Base-by-base conservation (phyloP, 2,888 invertebrate species). In the Tenthredo notha region DNA sequence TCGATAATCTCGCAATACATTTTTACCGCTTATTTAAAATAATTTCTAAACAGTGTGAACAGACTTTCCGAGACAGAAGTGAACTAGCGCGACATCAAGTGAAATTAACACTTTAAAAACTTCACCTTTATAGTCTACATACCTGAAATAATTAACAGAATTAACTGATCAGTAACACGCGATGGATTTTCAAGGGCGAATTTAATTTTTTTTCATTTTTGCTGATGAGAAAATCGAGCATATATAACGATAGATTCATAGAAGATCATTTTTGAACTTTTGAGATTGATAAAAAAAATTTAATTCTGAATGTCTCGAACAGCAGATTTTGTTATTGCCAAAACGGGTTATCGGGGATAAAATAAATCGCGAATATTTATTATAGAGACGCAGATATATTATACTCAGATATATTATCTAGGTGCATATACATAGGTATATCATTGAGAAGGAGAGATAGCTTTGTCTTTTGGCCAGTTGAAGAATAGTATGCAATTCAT, bases 81-180 rank as follows among this genome's bases (percentile, higher is more conserved):
- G 50, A 50, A 18, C 50, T 18, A 50, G 50, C 50, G 18, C 15
- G 3, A 33, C 10, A 29, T 65, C 15, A 67, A 29, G 25, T 67
- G 2, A 67, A 67, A 33, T 67, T 12, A 33, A 15, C 15, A 67
- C 33, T 15, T 15, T 25, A 4, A 29, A 67, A 25, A 67, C 33
- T 67, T 67, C 10, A 67, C 67, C 15, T 67, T 33, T 15, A 18
- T 33, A 33, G 67, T 33, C 18, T 33, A 67, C 12, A 12, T 29
- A 29, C 67, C 67, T 33, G 67, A 29, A 33, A 67, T 67, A 29
- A 67, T 67, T 12, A 29, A 5, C 6, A 6, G 67, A 25, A 67
- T 67, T 67, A 67, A 67, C 29, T 67, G 67, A 67, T 33, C 15
- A 67, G 33, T 67, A 18, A 67, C 67, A 67, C 67, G 67, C 67